Evolutionary conservation across 2,113 vertebrate genomes (phyloP).

Genomic region (Pachyramphus minor): DNA sequence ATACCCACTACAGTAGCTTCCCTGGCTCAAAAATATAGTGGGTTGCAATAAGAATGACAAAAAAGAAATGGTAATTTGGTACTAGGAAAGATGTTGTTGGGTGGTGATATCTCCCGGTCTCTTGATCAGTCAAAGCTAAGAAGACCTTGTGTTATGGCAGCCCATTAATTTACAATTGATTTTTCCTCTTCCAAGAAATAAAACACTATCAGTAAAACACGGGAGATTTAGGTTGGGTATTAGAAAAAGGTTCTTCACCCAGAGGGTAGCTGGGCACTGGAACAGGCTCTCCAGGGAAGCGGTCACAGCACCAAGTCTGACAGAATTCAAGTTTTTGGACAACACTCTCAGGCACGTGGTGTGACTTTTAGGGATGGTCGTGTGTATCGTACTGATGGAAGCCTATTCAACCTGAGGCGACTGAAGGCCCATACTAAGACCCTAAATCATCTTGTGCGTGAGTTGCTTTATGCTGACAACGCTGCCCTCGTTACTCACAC

Average conservation of each 20-base stretch:
- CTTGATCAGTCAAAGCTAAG: neutral
- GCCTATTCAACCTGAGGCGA: too few species aligned
- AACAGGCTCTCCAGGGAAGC: neutral
- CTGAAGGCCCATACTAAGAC: too few species aligned
- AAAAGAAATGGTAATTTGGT: neutral
- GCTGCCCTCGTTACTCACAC: too few species aligned
- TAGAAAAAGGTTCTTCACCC: neutral
- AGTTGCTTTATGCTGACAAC: too few species aligned
- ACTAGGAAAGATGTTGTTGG: neutral
- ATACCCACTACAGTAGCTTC: neutral
- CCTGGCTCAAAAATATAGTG: neutral
- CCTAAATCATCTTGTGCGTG: too few species aligned
- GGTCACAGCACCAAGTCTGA: neutral
- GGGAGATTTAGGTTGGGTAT: neutral
- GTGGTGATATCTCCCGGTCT: neutral
- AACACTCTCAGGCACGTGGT: neutral
- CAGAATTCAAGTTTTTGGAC: neutral
- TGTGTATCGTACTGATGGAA: too few species aligned
- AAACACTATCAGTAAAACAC: neutral
- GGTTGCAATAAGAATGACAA: neutral
- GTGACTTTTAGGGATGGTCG: neutral
- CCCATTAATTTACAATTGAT: neutral
- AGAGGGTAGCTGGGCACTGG: neutral
- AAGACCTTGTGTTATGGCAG: neutral
- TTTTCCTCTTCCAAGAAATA: neutral